Percentiles rank a stretch among this genome's conserved stretches.
These are phyloP conservation scores for Saguinus imperator DNA, from an alignment of 2,113 vertebrate genomes.

Conservation along the genomic window DNA sequence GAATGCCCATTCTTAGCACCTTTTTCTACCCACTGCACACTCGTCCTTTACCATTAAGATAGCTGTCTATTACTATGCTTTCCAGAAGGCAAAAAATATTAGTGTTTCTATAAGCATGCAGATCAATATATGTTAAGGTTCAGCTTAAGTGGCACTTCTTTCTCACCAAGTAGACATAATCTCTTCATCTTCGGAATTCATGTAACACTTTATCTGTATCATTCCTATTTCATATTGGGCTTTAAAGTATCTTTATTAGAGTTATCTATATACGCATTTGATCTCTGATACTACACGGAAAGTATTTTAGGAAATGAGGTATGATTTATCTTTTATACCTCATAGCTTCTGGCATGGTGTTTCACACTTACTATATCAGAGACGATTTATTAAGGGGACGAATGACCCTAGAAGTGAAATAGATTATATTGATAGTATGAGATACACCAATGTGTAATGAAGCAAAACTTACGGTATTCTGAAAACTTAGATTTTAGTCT, in stretches of 20 bases:
- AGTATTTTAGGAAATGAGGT: slow-evolving; percentile 1
- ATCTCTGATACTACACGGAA: slow-evolving; percentile 24
- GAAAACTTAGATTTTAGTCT: neutral
- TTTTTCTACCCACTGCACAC: neutral
- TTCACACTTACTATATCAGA: slow-evolving; percentile 7
- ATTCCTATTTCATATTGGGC: neutral
- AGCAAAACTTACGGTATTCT: neutral
- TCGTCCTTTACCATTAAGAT: neutral
- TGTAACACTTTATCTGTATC: neutral
- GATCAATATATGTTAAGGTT: neutral
- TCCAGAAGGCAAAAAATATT: neutral
- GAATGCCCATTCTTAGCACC: neutral
- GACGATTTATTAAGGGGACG: neutral
- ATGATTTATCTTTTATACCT: slow-evolving; percentile 40
- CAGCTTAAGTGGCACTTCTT: neutral
- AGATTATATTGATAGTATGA: neutral
- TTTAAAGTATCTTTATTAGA: slow-evolving; percentile 4
- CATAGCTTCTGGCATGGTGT: neutral
- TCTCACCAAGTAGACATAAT: neutral
- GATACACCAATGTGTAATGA: neutral
- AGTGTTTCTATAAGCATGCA: neutral
- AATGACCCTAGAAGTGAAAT: neutral
- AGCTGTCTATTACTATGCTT: neutral
- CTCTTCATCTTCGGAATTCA: neutral
- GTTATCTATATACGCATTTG: slow-evolving; percentile 6